A percentile compares a stretch with the other conserved stretches of the same genome.
Evolutionary conservation across 2,888 invertebrate species (phyloP).

Genomic region (Pocota personata): DNA sequence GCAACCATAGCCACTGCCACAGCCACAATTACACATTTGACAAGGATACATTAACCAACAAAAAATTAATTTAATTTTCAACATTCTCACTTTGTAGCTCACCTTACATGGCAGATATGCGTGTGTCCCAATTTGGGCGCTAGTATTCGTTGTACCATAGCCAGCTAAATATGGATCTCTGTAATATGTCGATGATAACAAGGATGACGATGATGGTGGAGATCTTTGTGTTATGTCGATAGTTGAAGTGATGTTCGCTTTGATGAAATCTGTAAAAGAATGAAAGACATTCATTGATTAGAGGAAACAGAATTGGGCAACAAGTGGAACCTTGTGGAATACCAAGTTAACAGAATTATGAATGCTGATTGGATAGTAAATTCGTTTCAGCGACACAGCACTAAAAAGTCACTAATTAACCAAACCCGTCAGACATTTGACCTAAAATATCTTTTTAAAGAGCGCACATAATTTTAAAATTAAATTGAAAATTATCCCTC

Average conservation of each 20-base stretch:
- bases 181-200: constrained; percentile 74
- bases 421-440: not conserved
- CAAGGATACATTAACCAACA: not conserved
- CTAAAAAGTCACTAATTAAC: not conserved
- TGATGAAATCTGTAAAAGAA: constrained; percentile 1
- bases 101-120: constrained; percentile 95
- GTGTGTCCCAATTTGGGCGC: constrained; percentile 94
- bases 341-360: too few species aligned
- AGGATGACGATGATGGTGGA: constrained; percentile 1
- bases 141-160: constrained; percentile 91
- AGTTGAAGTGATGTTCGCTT: not conserved
- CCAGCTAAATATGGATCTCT: constrained; percentile 94
- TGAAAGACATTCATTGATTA: not conserved
- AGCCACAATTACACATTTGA: not conserved
- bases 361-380: too few species aligned
- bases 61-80: constrained; percentile 7
- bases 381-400: too few species aligned
- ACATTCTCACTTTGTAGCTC: constrained; percentile 74
- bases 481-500: not conserved
- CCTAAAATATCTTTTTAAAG: not conserved
- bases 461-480: not conserved
- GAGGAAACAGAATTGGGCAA: not conserved
- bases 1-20: constrained; percentile 7
- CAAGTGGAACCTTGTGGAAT: not conserved
- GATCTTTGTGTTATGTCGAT: not conserved